phyloP scores from a whole-genome alignment of 1,140 invertebrate genomes.

The Oedothorax gibbosus region DNA sequence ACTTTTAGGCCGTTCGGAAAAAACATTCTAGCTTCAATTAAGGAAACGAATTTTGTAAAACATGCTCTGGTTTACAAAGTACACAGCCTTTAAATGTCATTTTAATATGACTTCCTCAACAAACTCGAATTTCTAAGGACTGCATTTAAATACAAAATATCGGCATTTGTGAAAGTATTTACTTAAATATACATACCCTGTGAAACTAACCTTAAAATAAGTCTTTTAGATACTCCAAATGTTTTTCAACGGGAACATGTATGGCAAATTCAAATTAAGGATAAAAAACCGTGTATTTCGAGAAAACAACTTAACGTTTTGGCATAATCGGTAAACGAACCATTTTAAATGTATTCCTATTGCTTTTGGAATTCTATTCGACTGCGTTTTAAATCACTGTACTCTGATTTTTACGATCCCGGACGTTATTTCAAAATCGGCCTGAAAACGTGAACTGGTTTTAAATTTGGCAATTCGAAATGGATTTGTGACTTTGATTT shows the following conservation, averaged over 20 bases:
- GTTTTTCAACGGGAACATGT: not conserved
- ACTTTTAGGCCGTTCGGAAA: no score
- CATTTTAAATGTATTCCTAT: constrained; percentile 26
- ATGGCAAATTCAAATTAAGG: constrained; percentile 25
- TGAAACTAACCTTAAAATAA: constrained; percentile 18
- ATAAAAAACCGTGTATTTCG: not conserved
- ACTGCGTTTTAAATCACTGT: not conserved
- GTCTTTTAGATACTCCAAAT: not conserved
- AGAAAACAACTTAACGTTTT: constrained; percentile 41
- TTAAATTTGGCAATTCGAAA: not conserved
- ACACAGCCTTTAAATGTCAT: not conserved
- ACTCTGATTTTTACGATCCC: not conserved
- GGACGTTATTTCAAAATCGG: constrained; percentile 16
- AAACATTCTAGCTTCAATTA: no score
- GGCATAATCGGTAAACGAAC: constrained; percentile 47
- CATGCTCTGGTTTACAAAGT: no score
- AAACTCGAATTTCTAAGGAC: no score
- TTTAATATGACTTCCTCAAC: no score
- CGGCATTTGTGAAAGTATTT: no score
- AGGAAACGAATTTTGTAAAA: no score
- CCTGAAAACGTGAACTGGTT: not conserved
- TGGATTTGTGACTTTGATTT: no score
- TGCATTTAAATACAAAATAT: no score
- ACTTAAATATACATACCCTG: not conserved
- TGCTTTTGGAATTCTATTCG: constrained; percentile 9